Conservation (phyloP, 2,113 vertebrate species). For the Sapayoa aenigma region DNA sequence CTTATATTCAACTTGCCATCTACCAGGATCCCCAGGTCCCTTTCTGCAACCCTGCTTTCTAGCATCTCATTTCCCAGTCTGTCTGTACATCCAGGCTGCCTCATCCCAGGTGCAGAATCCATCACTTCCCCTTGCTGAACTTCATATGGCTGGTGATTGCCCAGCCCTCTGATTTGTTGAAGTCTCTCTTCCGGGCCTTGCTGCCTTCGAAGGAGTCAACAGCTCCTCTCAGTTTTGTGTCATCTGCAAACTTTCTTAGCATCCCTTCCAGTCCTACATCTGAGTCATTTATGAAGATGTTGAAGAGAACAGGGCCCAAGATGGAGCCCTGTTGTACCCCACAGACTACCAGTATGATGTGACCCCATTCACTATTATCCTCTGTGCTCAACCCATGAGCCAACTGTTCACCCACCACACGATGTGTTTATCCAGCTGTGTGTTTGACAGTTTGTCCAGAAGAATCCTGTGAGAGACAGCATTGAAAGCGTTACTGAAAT, state of each 20-base stretch:
- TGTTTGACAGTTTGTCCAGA: not conserved
- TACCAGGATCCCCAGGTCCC: not conserved
- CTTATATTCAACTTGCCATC: not conserved
- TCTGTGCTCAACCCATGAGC: not conserved
- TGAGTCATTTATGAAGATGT: not conserved
- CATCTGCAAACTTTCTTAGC: not conserved
- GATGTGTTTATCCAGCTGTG: not conserved
- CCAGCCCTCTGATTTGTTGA: not conserved
- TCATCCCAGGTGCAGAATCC: not conserved
- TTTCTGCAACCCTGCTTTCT: not conserved
- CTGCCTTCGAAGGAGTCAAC: not conserved
- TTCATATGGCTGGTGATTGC: not conserved
- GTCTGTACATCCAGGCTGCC: not conserved
- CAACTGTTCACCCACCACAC: not conserved
- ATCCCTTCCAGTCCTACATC: not conserved
- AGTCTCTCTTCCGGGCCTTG: not conserved
- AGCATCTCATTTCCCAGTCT: not conserved
- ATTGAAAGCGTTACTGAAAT: not conserved
- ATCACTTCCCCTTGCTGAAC: not conserved
- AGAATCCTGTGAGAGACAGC: not conserved
- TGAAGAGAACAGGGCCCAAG: not conserved
- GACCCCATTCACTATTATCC: not conserved
- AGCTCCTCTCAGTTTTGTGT: not conserved
- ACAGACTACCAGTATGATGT: not conserved
- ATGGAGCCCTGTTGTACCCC: not conserved